Conservation (phyloP, 2,113 vertebrate species). For the Trogon melanurus region DNA sequence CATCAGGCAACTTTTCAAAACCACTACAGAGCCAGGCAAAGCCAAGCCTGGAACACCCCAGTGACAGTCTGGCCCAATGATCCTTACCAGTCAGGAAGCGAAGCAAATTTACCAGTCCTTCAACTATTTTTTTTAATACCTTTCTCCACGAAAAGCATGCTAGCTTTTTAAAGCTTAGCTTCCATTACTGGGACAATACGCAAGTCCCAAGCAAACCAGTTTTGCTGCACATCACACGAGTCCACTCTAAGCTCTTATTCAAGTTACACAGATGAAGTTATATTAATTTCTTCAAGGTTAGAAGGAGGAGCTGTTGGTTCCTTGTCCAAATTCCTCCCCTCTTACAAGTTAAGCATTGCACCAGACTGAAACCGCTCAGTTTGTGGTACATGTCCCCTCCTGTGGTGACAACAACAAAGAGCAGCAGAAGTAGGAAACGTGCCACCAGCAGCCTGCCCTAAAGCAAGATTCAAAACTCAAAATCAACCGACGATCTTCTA, state of each 20-base stretch:
- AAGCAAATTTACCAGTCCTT: neutral
- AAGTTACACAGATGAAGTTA: neutral
- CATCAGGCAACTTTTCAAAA: neutral
- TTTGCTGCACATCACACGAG: neutral
- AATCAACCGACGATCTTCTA: neutral
- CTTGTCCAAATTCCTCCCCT: neutral
- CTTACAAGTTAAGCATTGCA: neutral
- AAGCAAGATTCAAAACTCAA: neutral
- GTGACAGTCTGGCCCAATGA: neutral
- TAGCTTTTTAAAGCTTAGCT: neutral
- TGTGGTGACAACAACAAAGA: neutral
- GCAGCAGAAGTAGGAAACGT: neutral
- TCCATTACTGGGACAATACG: neutral
- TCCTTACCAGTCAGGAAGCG: neutral
- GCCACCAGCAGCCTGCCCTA: neutral
- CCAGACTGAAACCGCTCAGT: neutral
- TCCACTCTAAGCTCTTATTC: neutral
- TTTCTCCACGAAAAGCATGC: neutral
- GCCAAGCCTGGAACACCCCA: neutral
- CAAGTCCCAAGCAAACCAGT: neutral
- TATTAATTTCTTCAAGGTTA: neutral
- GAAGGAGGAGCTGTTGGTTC: neutral
- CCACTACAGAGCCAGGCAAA: neutral
- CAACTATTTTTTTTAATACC: neutral
- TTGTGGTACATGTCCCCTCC: neutral